Evolutionary conservation across 2,888 invertebrate genomes (phyloP).

Genomic region (Dryococelus australis): DNA sequence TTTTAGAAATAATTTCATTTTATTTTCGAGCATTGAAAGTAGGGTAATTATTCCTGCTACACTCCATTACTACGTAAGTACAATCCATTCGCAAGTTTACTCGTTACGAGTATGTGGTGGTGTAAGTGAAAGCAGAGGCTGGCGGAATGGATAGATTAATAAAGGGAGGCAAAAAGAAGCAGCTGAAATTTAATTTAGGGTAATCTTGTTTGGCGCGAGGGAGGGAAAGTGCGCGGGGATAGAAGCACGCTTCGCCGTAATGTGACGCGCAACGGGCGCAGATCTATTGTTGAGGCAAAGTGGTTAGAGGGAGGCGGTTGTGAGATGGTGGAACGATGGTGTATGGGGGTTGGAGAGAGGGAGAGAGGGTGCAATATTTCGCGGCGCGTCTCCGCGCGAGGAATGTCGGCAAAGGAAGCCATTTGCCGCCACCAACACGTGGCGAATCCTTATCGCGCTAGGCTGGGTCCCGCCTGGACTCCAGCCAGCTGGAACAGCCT

Average conservation of each 20-base stretch:
- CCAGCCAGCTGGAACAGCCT: conserved; percentile 38
- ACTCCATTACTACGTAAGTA: no score
- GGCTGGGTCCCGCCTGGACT: conserved; percentile 33
- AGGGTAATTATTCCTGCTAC: no score
- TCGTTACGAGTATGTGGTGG: no score
- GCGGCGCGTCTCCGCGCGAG: neutral
- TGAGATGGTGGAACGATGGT: neutral
- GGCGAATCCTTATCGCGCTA: conserved; percentile 11
- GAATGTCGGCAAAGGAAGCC: neutral
- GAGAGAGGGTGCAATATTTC: neutral
- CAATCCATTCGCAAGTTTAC: no score
- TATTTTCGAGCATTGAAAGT: no score
- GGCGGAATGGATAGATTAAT: neutral
- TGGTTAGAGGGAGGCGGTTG: neutral
- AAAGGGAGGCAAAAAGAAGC: neutral
- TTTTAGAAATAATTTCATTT: no score
- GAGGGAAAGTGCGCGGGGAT: neutral
- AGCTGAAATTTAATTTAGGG: neutral
- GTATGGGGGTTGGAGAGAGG: no score
- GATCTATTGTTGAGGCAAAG: neutral
- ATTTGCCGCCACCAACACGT: conserved; percentile 16
- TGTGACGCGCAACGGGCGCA: neutral
- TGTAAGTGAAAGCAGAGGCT: no score
- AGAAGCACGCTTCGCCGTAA: neutral
- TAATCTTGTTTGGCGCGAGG: neutral